Conservation (phyloP, 2,797 vertebrate genomes). For the Balearica regulorum region DNA sequence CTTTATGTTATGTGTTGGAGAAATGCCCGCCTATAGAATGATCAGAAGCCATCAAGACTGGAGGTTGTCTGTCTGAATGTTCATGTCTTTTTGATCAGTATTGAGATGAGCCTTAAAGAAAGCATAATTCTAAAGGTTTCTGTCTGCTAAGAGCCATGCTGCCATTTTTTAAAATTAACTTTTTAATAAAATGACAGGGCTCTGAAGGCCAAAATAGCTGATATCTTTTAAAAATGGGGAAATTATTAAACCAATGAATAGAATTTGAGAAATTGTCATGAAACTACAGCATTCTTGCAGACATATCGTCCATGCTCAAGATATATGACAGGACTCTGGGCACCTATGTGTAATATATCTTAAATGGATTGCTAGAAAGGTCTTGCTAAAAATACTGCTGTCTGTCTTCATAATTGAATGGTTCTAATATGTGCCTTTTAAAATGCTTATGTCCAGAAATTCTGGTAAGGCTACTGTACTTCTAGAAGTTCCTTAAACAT, state of each 20-base stretch:
- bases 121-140: neutral
- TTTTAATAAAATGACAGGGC: neutral
- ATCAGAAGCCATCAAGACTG: neutral
- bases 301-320: neutral
- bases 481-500: neutral
- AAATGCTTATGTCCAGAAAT: slow-evolving; percentile 2
- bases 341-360: slow-evolving; percentile 39
- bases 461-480: neutral
- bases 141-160: neutral
- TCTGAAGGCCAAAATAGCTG: slow-evolving; percentile 13
- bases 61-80: rapidly evolving
- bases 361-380: slow-evolving; percentile 21
- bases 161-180: neutral
- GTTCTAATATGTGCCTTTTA: slow-evolving; percentile 2
- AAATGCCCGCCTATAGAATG: neutral
- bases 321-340: slow-evolving; percentile 19
- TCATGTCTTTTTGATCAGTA: neutral
- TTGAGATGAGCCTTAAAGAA: neutral
- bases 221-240: neutral
- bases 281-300: slow-evolving; percentile 7
- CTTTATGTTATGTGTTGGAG: neutral
- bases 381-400: slow-evolving; percentile 39
- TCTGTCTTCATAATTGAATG: slow-evolving; percentile 27
- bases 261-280: slow-evolving; percentile 29
- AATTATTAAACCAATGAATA: slow-evolving; percentile 16